A percentile compares a stretch with the other conserved stretches of the same genome.
Evolutionary conservation across 2,888 invertebrate species (phyloP).

Genomic region (Drosophila mercatorum): DNA sequence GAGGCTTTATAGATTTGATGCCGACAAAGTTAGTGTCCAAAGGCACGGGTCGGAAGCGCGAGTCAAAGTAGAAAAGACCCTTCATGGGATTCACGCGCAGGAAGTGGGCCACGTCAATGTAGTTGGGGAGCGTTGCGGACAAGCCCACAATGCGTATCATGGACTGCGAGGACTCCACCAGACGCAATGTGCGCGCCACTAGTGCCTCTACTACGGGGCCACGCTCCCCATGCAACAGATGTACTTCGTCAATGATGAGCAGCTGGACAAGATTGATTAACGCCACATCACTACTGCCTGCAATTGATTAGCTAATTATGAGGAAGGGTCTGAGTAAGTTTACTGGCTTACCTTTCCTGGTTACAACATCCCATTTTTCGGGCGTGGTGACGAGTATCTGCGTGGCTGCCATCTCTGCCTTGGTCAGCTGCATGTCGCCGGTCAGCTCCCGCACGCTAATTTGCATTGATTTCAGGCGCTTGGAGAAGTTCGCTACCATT

Average conservation of each 20-base stretch:
- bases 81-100: constrained; percentile 95
- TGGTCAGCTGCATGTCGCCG: constrained; percentile 98
- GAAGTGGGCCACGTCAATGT: constrained; percentile 97
- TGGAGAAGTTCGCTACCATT: constrained; percentile 97
- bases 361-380: constrained; percentile 99
- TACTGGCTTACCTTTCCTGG: constrained; percentile 89
- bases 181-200: constrained; percentile 96
- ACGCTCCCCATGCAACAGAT: constrained; percentile 97
- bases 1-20: constrained; percentile 88
- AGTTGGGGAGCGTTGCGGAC: constrained; percentile 99
- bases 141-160: constrained; percentile 99
- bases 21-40: constrained; percentile 96
- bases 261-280: constrained; percentile 95
- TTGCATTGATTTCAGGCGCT: constrained; percentile 90
- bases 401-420: constrained; percentile 96
- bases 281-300: constrained; percentile 92
- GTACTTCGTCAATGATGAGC: constrained; percentile 98
- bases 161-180: constrained; percentile 95
- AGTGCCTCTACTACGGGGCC: constrained; percentile 99
- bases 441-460: constrained; percentile 96
- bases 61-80: constrained; percentile 97
- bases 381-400: constrained; percentile 99
- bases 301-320: neutral
- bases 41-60: constrained; percentile 97
- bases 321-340: neutral